Conservation (phyloP, 2,113 vertebrate species). For the Dendropsophus ebraccatus region DNA sequence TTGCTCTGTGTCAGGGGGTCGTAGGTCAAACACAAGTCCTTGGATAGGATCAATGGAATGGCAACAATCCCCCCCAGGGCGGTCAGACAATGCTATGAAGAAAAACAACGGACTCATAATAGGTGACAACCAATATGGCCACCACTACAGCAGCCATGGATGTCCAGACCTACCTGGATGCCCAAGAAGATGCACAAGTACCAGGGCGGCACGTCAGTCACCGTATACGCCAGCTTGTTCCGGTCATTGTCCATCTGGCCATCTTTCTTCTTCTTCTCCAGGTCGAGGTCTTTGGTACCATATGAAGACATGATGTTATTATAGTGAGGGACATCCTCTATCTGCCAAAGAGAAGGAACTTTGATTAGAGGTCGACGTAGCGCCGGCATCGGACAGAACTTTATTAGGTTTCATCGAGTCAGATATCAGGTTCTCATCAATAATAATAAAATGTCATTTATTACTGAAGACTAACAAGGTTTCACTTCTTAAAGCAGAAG, state of each 20-base stretch:
- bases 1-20: conserved; percentile 92
- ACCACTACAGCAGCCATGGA: not conserved
- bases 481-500: not conserved
- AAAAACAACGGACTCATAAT: conserved; percentile 50
- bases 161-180: conserved; percentile 78
- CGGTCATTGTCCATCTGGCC: conserved; percentile 25
- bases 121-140: not conserved
- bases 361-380: not conserved
- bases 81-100: conserved; percentile 88
- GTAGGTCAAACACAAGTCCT: conserved; percentile 87
- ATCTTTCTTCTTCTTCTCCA: not conserved
- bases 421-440: not conserved
- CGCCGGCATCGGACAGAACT: not conserved
- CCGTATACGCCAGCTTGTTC: conserved; percentile 76
- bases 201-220: conserved; percentile 90
- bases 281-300: not conserved
- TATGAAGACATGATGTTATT: not conserved
- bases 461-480: not conserved
- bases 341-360: conserved; percentile 60
- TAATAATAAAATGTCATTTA: not conserved
- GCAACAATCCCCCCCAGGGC: conserved; percentile 90
- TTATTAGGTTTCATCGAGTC: not conserved
- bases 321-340: conserved; percentile 61
- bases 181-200: conserved; percentile 91
- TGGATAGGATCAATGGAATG: conserved; percentile 89